Conservation (phyloP, 2,888 invertebrate species). For the Linnaemya tessellans region DNA sequence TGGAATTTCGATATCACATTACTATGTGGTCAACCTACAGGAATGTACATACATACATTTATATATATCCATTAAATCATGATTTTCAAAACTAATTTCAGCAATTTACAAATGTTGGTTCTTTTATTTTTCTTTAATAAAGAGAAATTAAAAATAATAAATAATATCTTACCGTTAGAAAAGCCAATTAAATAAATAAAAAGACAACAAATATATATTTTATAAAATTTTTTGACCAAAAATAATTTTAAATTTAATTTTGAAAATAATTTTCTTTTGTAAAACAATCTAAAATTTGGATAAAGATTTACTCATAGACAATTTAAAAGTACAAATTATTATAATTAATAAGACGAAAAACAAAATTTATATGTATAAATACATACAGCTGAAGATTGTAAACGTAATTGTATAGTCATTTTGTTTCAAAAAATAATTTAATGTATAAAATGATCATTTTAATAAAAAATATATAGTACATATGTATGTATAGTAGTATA, state of each 20-base stretch:
- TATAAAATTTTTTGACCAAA: conserved; percentile 60
- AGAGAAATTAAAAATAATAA: neutral
- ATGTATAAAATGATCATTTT: conserved; percentile 47
- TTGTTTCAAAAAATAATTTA: conserved; percentile 55
- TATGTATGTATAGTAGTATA: neutral
- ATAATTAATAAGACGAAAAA: conserved; percentile 60
- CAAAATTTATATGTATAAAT: conserved; percentile 62
- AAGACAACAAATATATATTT: conserved; percentile 56
- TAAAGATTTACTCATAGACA: conserved; percentile 62
- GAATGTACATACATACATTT: too few relatives aligned
- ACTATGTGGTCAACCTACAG: too few relatives aligned
- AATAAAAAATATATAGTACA: conserved; percentile 46
- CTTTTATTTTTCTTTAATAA: neutral
- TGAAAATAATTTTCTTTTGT: conserved; percentile 62
- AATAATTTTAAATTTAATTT: conserved; percentile 72
- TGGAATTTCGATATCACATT: too few relatives aligned
- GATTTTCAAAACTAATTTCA: too few relatives aligned
- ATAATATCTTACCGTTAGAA: conserved; percentile 54
- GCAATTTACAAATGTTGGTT: too few relatives aligned
- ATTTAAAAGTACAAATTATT: conserved; percentile 40
- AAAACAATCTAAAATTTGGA: conserved; percentile 64
- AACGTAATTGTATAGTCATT: conserved; percentile 12
- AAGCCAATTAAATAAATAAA: conserved; percentile 61
- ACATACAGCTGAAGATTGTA: conserved; percentile 54
- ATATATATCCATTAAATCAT: too few relatives aligned